phyloP scores from a whole-genome alignment of 1,140 invertebrate species.

The Phocides pigmalion region DNA sequence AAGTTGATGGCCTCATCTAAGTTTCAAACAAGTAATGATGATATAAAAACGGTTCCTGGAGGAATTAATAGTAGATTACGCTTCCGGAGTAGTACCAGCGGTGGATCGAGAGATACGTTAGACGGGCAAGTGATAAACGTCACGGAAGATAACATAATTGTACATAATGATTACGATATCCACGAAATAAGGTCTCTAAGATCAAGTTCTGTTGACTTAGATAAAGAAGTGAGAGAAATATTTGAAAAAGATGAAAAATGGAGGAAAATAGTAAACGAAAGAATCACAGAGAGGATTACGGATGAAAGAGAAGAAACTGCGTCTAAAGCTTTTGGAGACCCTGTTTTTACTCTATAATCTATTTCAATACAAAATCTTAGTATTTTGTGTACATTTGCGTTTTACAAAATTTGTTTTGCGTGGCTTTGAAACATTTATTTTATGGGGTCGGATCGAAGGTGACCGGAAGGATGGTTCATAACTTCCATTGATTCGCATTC shows the following conservation, averaged over 20 bases:
- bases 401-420: no score
- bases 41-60: conserved; percentile 12
- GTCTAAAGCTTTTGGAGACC: conserved; percentile 60
- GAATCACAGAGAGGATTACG: conserved; percentile 31
- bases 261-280: conserved; percentile 35
- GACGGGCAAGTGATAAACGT: conserved; percentile 64
- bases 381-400: no score
- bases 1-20: conserved; percentile 43
- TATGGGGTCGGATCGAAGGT: no score
- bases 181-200: conserved; percentile 55
- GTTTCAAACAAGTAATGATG: conserved; percentile 25
- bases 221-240: conserved; percentile 72
- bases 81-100: conserved; percentile 48
- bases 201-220: conserved; percentile 72
- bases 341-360: conserved; percentile 22
- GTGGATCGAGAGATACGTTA: conserved; percentile 54
- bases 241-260: conserved; percentile 58
- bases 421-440: no score
- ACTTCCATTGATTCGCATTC: no score
- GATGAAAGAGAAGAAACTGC: conserved; percentile 44
- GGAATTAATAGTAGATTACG: conserved; percentile 40
- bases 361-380: no score
- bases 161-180: conserved; percentile 57
- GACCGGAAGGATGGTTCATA: no score
- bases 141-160: conserved; percentile 55